Conservation (phyloP, 53 echinoderm and acorn worm genomes). For the Henricia sp. region DNA sequence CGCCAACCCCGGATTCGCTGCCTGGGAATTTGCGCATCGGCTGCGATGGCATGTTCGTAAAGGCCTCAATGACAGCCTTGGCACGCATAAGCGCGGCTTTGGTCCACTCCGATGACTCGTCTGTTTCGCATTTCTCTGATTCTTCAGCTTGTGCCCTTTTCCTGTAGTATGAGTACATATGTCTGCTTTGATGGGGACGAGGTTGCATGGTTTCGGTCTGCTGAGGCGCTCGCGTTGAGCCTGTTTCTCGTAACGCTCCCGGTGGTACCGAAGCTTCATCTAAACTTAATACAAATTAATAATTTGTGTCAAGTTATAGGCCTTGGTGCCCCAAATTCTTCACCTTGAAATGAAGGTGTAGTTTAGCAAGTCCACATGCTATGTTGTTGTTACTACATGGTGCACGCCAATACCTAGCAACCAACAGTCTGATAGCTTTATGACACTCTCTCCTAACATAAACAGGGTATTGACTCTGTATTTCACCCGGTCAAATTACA, state of each 20-base stretch:
- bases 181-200: conserved; percentile 59
- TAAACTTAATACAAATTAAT: conserved; percentile 33
- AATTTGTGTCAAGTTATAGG: neutral
- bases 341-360: too few species aligned
- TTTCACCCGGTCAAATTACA: too few species aligned
- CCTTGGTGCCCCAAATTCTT: too few species aligned
- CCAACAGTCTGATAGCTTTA: too few species aligned
- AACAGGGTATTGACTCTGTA: too few species aligned
- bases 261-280: conserved; percentile 68
- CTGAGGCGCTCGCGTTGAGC: conserved; percentile 23
- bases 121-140: neutral
- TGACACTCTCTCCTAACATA: too few species aligned
- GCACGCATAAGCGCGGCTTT: conserved; percentile 23
- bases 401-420: too few species aligned
- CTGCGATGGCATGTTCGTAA: conserved; percentile 31
- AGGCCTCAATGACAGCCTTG: conserved; percentile 31
- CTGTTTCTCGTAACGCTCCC: conserved; percentile 69
- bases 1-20: conserved; percentile 80
- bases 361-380: too few species aligned
- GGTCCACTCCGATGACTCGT: conserved; percentile 19
- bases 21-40: conserved; percentile 14
- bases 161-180: conserved; percentile 71
- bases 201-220: conserved; percentile 5
- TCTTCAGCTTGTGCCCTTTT: conserved; percentile 22
- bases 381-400: too few species aligned